Evolutionary conservation across 2,888 invertebrate species (phyloP).

Genomic region (Drosophila fulvimacula): DNA sequence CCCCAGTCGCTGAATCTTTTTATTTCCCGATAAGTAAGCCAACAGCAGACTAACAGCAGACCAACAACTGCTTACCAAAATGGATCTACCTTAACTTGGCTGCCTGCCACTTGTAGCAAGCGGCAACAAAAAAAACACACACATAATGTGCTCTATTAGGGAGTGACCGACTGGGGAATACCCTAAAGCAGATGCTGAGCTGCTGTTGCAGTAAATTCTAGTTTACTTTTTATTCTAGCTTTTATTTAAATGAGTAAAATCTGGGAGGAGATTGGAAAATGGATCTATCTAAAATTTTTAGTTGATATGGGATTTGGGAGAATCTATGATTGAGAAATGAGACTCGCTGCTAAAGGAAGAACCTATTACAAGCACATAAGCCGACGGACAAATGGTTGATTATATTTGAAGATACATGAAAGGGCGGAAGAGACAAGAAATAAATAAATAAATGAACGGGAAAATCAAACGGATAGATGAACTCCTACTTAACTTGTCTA

Average conservation of each 20-base stretch:
- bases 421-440: background rate
- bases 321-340: no score
- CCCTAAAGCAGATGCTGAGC: background rate
- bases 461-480: background rate
- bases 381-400: no score
- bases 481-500: background rate
- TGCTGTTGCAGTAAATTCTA: no score
- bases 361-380: no score
- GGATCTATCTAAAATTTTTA: no score
- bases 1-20: conserved; percentile 55
- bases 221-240: no score
- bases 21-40: conserved; percentile 59
- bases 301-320: no score
- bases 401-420: no score
- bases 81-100: conserved; percentile 50
- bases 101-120: conserved; percentile 53
- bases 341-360: no score
- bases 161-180: background rate
- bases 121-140: conserved; percentile 1
- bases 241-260: no score
- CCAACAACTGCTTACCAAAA: conserved; percentile 42
- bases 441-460: background rate
- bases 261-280: no score
- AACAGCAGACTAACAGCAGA: conserved; percentile 13
- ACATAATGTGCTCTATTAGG: background rate